phyloP scores from a whole-genome alignment of 2,113 vertebrate species.

The Serilophus lunatus region DNA sequence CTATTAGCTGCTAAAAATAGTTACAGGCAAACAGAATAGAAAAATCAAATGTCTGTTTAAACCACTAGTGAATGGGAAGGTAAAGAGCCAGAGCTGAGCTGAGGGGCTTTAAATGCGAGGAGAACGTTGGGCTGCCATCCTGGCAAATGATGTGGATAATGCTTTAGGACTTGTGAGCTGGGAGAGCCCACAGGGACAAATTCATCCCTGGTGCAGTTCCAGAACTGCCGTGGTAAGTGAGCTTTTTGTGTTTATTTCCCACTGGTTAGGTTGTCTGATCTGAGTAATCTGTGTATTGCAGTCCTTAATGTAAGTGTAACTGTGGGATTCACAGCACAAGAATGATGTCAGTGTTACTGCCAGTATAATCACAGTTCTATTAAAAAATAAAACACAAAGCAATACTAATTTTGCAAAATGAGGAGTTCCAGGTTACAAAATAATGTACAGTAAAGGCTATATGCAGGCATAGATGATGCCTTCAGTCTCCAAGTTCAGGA shows the following conservation, averaged over 20 bases:
- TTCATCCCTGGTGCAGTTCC: background rate
- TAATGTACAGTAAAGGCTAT: background rate
- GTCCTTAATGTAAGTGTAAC: background rate
- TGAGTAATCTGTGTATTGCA: background rate
- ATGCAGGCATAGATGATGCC: background rate
- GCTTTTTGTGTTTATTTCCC: conserved; percentile 22
- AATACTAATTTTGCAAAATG: background rate
- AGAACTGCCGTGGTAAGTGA: conserved; percentile 39
- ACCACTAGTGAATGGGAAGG: conserved; percentile 10
- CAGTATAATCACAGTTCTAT: background rate
- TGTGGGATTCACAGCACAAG: background rate
- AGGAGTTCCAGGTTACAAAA: background rate
- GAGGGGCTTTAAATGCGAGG: background rate
- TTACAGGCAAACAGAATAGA: conserved; percentile 45
- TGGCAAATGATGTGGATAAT: background rate
- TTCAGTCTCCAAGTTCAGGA: background rate
- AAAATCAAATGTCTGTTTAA: conserved; percentile 54
- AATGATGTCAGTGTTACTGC: background rate
- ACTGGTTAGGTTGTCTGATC: background rate
- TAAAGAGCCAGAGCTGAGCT: background rate
- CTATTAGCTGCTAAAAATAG: conserved; percentile 68
- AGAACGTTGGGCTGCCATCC: background rate
- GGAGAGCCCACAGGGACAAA: background rate
- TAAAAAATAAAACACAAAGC: background rate
- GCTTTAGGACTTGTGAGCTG: background rate